Base-by-base conservation (phyloP, 1,140 invertebrate genomes). In the Scaptomyza hsui region DNA sequence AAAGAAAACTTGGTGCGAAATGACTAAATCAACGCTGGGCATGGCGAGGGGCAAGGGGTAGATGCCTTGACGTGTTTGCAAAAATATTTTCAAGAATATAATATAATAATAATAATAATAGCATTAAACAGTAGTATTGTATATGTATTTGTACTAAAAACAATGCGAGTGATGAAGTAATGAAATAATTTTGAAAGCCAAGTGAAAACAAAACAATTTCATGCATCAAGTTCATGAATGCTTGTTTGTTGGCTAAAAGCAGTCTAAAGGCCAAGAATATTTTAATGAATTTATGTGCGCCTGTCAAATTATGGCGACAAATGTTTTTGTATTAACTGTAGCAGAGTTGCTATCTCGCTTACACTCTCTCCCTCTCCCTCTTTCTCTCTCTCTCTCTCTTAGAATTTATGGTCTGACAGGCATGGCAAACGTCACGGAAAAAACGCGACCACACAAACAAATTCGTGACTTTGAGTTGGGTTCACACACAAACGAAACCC, bases 201-300 rank as follows among this genome's bases (percentile, higher is more conserved):
- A 70, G 39, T 29, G 26, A 29, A 29, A 29, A 29, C 26, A 56
- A 64, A 64, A 53, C 18, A 67, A 35, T 68, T 69, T 76, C 76
- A 78, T 69, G 76, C 73, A 73, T 73, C 80, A 85, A 85, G 81
- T 85, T 85, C 76, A 85, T 67, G 69, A 37, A 67, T 45, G n/a
- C n/a, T n/a, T n/a, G n/a, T n/a, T n/a, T n/a, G 47, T 18, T 63
- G 47, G 42, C 45, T 16, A 19, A 32, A 19, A 15, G 19, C 44
- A 13, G 0, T 42, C 19, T 19, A 10, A 35, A 6, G 18, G 39
- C 42, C 39, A 47, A 52, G 44, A 21, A 61, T 68, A 72, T 55
- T 72, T 68, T 42, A 68, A 72, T 72, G 63, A 68, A 83, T 78
- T 61, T 55, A 75, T 71, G 53, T 51, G 74, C 62, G 74, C 57